Conservation (phyloP, 2,888 invertebrate genomes). For the Gandaritis pyraliata region DNA sequence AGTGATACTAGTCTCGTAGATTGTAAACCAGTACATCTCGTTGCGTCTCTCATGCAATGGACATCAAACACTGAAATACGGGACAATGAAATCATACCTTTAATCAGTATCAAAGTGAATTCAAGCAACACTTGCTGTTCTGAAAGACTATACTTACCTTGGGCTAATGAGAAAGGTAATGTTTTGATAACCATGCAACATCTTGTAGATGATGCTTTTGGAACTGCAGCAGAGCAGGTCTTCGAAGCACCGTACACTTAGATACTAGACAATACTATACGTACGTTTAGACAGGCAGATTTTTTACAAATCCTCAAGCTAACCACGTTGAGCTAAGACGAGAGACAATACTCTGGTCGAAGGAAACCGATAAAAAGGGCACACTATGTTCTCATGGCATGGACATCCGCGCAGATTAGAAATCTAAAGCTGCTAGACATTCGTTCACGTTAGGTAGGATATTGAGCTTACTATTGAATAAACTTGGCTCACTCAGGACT, state of each 20-base stretch:
- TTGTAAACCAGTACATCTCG: neutral
- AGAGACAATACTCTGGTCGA: too few species aligned
- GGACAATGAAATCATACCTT: constrained; percentile 7
- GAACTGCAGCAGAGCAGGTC: neutral
- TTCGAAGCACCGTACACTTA: neutral
- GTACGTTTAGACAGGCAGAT: neutral
- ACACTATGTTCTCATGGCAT: too few species aligned
- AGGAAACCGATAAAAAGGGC: too few species aligned
- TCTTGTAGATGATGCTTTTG: neutral
- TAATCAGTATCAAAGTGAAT: neutral
- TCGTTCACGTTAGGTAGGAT: too few species aligned
- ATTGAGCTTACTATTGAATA: too few species aligned
- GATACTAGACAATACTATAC: neutral
- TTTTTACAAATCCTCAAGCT: too few species aligned
- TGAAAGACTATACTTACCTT: constrained; percentile 10
- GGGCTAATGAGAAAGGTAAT: neutral
- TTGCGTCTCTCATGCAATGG: neutral
- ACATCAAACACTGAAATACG: constrained; percentile 12
- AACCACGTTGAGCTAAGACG: too few species aligned
- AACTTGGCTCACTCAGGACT: too few species aligned
- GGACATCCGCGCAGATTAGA: too few species aligned
- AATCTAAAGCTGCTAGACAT: too few species aligned
- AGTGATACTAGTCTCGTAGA: neutral
- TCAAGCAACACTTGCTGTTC: neutral
- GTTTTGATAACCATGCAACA: neutral